Percentiles rank a stretch among this genome's conserved stretches.
phyloP scores from a whole-genome alignment of 1,140 invertebrate genomes.

The Tachypleus tridentatus region DNA sequence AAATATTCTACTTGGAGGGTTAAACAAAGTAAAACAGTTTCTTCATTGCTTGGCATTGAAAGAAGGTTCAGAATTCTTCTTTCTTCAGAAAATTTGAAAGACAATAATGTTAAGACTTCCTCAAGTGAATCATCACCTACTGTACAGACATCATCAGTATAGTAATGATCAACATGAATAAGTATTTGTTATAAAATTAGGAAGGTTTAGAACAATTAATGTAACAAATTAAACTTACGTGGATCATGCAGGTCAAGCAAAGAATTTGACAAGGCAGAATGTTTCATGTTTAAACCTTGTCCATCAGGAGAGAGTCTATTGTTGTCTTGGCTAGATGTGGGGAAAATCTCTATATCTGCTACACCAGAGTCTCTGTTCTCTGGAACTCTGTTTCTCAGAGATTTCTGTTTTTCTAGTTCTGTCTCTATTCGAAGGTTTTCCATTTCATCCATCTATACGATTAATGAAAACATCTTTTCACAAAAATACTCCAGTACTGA shows the following conservation, averaged over 20 bases:
- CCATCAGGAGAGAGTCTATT: background rate
- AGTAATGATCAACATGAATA: too few species aligned
- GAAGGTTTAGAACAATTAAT: too few species aligned
- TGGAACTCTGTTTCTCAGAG: slow-evolving; percentile 4
- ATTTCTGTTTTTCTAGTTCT: slow-evolving; percentile 1
- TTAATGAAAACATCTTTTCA: background rate
- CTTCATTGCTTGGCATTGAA: too few species aligned
- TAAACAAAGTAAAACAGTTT: too few species aligned
- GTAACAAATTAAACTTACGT: slow-evolving; percentile 45
- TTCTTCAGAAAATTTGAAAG: too few species aligned
- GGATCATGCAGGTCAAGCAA: slow-evolving; percentile 85
- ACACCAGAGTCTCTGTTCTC: slow-evolving; percentile 1
- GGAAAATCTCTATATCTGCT: background rate
- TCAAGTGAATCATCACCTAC: too few species aligned
- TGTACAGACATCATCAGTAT: too few species aligned
- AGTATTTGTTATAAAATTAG: too few species aligned
- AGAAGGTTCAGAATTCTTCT: too few species aligned
- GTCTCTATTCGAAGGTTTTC: slow-evolving; percentile 71
- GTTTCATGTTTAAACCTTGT: slow-evolving; percentile 42
- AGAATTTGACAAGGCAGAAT: slow-evolving; percentile 80
- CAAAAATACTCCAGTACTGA: too few species aligned
- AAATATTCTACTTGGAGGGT: too few species aligned
- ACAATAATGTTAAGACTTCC: too few species aligned
- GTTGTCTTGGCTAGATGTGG: background rate
- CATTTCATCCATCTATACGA: slow-evolving; percentile 72